phyloP scores from a whole-genome alignment of 1,140 invertebrate species.

The Drosophila mayri region DNA sequence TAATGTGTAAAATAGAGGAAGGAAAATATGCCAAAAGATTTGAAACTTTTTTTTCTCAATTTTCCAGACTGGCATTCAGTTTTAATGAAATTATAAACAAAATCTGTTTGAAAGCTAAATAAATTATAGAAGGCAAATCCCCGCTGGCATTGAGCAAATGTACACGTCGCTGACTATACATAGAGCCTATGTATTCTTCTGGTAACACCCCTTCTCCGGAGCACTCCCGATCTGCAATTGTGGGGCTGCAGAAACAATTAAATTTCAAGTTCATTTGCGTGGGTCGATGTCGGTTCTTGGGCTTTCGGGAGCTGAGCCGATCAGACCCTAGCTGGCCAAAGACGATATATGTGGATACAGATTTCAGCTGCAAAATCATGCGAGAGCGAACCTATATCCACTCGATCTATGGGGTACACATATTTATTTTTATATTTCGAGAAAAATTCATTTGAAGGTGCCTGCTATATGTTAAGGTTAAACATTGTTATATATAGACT shows the following conservation, averaged over 20 bases:
- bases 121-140: constrained; percentile 64
- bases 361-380: constrained; percentile 51
- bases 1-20: constrained; percentile 1
- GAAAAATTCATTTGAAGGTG: constrained; percentile 78
- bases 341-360: constrained; percentile 34
- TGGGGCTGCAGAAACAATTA: constrained; percentile 59
- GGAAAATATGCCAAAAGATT: background rate
- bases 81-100: constrained; percentile 76
- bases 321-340: constrained; percentile 50
- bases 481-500: constrained; percentile 60
- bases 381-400: constrained; percentile 26
- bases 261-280: constrained; percentile 81
- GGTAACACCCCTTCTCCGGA: constrained; percentile 6
- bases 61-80: constrained; percentile 48
- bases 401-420: constrained; percentile 41
- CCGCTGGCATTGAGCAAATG: constrained; percentile 49
- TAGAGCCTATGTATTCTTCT: constrained; percentile 5
- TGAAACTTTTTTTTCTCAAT: background rate
- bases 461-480: constrained; percentile 83
- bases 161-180: constrained; percentile 28
- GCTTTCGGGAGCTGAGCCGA: constrained; percentile 8
- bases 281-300: constrained; percentile 34
- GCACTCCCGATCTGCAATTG: constrained; percentile 57
- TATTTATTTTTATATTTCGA: constrained; percentile 82
- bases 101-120: constrained; percentile 53